phyloP scores from a whole-genome alignment of 2,797 vertebrate genomes.

The Eulemur coronatus region DNA sequence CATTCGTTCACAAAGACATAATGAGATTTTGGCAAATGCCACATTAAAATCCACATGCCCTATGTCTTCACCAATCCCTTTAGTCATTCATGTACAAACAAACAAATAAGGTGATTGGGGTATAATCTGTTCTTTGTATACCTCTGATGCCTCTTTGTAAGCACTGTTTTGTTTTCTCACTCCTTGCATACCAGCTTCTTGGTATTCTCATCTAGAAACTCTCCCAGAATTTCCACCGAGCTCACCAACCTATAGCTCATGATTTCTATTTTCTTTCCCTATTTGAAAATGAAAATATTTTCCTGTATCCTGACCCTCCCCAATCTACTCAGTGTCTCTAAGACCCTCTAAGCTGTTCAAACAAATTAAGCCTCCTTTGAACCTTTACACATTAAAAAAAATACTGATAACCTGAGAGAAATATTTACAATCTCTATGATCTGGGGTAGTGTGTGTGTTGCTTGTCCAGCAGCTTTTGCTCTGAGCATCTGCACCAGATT shows the following conservation, averaged over 20 bases:
- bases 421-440: background rate
- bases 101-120: background rate
- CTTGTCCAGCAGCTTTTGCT: background rate
- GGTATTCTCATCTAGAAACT: background rate
- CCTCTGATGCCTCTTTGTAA: background rate
- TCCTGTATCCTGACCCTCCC: background rate
- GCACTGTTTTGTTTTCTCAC: background rate
- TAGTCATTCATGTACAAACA: background rate
- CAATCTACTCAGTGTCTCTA: background rate
- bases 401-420: background rate
- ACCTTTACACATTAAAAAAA: background rate
- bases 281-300: background rate
- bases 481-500: background rate
- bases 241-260: background rate
- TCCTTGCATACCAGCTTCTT: background rate
- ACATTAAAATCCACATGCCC: background rate
- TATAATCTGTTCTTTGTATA: background rate
- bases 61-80: background rate
- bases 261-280: background rate
- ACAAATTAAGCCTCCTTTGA: background rate
- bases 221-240: background rate
- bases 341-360: background rate
- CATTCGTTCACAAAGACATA: background rate
- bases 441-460: background rate
- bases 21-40: background rate